Percentiles rank a stretch among this genome's conserved stretches.
Evolutionary conservation across 2,797 vertebrate genomes (phyloP).

Genomic region (Sebastolobus altivelis): DNA sequence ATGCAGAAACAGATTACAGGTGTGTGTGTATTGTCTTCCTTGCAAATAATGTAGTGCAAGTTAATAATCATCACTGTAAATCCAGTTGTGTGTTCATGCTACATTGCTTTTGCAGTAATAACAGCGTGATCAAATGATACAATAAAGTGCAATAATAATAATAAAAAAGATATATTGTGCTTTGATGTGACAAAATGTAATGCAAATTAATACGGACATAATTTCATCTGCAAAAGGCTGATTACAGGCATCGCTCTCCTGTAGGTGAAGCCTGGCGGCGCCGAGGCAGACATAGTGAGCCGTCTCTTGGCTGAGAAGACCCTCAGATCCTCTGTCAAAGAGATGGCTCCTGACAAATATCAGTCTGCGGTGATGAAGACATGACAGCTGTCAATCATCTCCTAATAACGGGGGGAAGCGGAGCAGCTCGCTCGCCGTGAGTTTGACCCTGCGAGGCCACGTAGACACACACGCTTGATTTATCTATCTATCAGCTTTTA

Average conservation of each 20-base stretch:
- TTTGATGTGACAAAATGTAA: slow-evolving; percentile 61
- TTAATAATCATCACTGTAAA: slow-evolving; percentile 77
- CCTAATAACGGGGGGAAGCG: slow-evolving; percentile 68
- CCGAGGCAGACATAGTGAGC: slow-evolving; percentile 46
- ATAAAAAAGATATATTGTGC: slow-evolving; percentile 56
- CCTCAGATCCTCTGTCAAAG: slow-evolving; percentile 79
- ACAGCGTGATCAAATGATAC: slow-evolving; percentile 64
- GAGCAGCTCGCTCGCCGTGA: slow-evolving; percentile 56
- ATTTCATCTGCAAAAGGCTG: slow-evolving; percentile 60
- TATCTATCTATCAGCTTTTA: slow-evolving; percentile 51
- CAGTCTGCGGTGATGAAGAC: slow-evolving; percentile 76
- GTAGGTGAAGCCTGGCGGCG: slow-evolving; percentile 56
- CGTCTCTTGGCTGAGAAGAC: slow-evolving; percentile 67
- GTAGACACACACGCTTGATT: slow-evolving; percentile 29
- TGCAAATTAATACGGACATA: slow-evolving; percentile 61
- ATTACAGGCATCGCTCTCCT: slow-evolving; percentile 58
- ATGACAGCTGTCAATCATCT: slow-evolving; percentile 86
- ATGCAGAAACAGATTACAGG: slow-evolving; percentile 70
- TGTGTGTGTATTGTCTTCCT: slow-evolving; percentile 64
- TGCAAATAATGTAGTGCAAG: slow-evolving; percentile 54
- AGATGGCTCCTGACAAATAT: slow-evolving; percentile 84
- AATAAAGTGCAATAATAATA: slow-evolving; percentile 67
- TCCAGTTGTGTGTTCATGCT: slow-evolving; percentile 67
- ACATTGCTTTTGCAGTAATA: slow-evolving; percentile 63
- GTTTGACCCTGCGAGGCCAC: slow-evolving; percentile 64